Conservation (phyloP, 2,113 vertebrate genomes). For the Austrofundulus limnaeus region DNA sequence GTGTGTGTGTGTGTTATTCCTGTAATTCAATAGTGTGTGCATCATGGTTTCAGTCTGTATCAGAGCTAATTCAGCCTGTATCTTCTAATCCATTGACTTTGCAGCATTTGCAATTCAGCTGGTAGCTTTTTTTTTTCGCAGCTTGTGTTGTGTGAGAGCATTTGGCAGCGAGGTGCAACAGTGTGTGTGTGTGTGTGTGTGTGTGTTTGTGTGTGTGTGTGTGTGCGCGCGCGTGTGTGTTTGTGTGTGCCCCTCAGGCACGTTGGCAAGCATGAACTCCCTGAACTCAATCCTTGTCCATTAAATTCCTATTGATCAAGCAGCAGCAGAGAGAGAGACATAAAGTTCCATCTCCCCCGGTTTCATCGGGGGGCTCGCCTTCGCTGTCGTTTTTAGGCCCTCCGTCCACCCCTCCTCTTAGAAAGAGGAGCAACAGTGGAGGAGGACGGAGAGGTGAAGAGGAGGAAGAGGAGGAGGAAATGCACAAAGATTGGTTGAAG, state of each 20-base stretch:
- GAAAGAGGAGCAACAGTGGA: conserved; percentile 15
- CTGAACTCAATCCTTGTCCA: conserved; percentile 80
- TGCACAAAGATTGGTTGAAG: conserved; percentile 48
- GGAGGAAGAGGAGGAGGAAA: conserved; percentile 8
- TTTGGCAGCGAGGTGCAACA: conserved; percentile 27
- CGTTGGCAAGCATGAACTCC: conserved; percentile 78
- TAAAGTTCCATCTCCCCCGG: conserved; percentile 71
- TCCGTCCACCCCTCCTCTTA: not conserved
- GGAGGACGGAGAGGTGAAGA: conserved; percentile 4
- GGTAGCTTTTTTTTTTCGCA: conserved; percentile 16
- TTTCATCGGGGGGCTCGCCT: conserved; percentile 62
- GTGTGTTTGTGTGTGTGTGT: conserved; percentile 27
- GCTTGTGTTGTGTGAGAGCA: conserved; percentile 31
- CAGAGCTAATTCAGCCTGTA: conserved; percentile 32
- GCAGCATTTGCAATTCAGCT: conserved; percentile 40
- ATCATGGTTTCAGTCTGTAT: conserved; percentile 30
- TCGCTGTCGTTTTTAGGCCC: conserved; percentile 44
- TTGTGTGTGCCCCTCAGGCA: conserved; percentile 64
- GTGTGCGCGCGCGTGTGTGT: conserved; percentile 26
- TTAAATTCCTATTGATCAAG: conserved; percentile 81
- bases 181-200: conserved; percentile 19
- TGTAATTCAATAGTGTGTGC: conserved; percentile 40
- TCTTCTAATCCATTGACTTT: conserved; percentile 43
- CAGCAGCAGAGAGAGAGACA: conserved; percentile 66
- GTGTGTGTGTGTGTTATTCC: not conserved